These are phyloP conservation scores for Clarias batrachus DNA, from an alignment of 2,113 vertebrate genomes.

Conservation along the genomic window DNA sequence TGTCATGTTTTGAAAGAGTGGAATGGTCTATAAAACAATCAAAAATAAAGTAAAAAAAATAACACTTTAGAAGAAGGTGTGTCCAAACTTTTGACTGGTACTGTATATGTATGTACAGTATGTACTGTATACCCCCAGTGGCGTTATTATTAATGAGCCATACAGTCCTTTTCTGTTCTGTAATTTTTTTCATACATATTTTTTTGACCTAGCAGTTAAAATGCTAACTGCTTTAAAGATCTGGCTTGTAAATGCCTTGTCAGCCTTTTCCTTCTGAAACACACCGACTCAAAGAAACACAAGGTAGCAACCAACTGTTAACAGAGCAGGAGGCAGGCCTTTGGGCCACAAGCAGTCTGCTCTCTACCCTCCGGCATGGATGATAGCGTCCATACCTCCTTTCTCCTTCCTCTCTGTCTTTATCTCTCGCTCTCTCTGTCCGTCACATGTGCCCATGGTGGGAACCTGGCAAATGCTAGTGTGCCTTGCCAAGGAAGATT, in stretches of 20 bases:
- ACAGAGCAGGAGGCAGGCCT: constrained; percentile 84
- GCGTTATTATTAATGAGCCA: not conserved
- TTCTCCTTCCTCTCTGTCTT: constrained; percentile 73
- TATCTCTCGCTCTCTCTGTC: constrained; percentile 74
- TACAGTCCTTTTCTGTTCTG: not conserved
- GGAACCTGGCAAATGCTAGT: constrained; percentile 80
- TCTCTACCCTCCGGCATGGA: constrained; percentile 71
- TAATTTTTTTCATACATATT: not conserved
- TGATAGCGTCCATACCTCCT: constrained; percentile 75
- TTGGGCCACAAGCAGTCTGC: constrained; percentile 80
- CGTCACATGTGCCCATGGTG: constrained; percentile 81
- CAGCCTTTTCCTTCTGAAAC: constrained; percentile 75
- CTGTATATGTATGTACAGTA: too few species aligned
- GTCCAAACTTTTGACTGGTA: too few species aligned
- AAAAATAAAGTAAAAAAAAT: not conserved
- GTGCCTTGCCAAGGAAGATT: constrained; percentile 85
- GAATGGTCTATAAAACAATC: not conserved
- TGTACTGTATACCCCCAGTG: not conserved
- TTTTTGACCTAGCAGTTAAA: constrained; percentile 5
- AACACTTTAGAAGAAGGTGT: too few species aligned
- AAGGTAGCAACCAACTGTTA: constrained; percentile 83
- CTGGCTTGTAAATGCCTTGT: constrained; percentile 61
- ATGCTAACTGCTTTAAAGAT: constrained; percentile 14
- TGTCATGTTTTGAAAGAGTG: not conserved
- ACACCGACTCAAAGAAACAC: constrained; percentile 72